phyloP scores from a whole-genome alignment of 2,888 invertebrate species.

The Uropetala carovei region DNA sequence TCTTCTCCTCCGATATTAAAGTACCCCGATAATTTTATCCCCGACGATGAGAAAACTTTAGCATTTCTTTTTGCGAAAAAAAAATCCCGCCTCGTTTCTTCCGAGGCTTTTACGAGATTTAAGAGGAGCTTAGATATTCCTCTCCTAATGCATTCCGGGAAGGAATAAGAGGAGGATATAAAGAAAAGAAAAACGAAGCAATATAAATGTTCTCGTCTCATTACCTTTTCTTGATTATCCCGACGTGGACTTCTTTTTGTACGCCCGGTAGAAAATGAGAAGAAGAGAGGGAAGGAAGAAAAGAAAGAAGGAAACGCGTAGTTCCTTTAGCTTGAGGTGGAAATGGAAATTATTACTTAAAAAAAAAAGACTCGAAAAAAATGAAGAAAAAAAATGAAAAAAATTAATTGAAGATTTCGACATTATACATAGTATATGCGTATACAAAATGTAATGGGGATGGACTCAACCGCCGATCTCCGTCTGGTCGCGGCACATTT shows the following conservation, averaged over 20 bases:
- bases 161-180: neutral
- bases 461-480: no score
- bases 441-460: no score
- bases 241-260: neutral
- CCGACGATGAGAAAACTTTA: neutral
- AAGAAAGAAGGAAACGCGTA: no score
- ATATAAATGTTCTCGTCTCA: neutral
- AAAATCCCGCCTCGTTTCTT: neutral
- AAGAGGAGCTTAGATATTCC: neutral
- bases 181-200: no score
- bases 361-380: neutral
- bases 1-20: neutral
- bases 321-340: no score
- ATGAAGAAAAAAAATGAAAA: neutral
- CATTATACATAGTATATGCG: no score
- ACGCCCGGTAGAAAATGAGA: no score
- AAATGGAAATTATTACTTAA: no score
- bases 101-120: neutral
- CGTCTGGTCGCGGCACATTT: no score
- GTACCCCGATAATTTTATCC: slow-evolving; percentile 9
- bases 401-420: neutral
- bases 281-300: no score
- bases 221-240: neutral
- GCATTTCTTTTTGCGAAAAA: neutral
- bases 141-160: neutral